phyloP scores from a whole-genome alignment of 2,797 vertebrate species.

The Glyptemys insculpta region DNA sequence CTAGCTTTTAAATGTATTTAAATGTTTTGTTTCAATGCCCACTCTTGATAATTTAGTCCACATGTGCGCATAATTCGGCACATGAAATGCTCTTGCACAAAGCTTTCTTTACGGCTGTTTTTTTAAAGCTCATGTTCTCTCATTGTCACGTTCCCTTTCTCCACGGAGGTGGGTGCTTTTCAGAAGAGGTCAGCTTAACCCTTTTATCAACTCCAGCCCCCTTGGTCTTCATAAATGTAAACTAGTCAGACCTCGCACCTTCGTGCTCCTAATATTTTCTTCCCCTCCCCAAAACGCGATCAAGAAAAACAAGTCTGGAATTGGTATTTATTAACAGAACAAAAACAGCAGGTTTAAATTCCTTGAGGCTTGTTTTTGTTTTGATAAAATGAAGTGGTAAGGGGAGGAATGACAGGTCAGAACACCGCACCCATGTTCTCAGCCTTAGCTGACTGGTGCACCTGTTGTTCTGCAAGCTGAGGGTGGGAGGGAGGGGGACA shows the following conservation, averaged over 20 bases:
- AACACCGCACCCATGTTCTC: not conserved
- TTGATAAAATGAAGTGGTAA: slow-evolving; percentile 8
- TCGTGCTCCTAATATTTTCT: not conserved
- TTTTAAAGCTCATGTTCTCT: slow-evolving; percentile 49
- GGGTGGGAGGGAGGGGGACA: not conserved
- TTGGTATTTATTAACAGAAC: slow-evolving; percentile 37
- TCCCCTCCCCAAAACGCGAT: slow-evolving; percentile 1
- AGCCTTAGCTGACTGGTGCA: not conserved
- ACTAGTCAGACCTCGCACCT: not conserved
- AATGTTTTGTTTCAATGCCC: slow-evolving; percentile 46
- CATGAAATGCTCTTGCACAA: slow-evolving; percentile 50
- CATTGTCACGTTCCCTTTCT: slow-evolving; percentile 13
- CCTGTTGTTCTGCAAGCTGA: not conserved
- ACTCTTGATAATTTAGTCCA: slow-evolving; percentile 58
- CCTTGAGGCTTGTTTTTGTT: slow-evolving; percentile 55
- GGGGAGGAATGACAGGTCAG: slow-evolving; percentile 8
- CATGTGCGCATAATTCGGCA: slow-evolving; percentile 33
- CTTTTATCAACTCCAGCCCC: not conserved
- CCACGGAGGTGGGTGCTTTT: not conserved
- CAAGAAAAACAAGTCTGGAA: slow-evolving; percentile 70
- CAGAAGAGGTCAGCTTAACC: not conserved
- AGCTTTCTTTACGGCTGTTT: slow-evolving; percentile 1
- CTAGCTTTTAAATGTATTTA: slow-evolving; percentile 51
- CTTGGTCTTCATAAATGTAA: not conserved
- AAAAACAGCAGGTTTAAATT: slow-evolving; percentile 51